Base-by-base conservation (phyloP, 2,113 vertebrate species). In the Cettia cetti region DNA sequence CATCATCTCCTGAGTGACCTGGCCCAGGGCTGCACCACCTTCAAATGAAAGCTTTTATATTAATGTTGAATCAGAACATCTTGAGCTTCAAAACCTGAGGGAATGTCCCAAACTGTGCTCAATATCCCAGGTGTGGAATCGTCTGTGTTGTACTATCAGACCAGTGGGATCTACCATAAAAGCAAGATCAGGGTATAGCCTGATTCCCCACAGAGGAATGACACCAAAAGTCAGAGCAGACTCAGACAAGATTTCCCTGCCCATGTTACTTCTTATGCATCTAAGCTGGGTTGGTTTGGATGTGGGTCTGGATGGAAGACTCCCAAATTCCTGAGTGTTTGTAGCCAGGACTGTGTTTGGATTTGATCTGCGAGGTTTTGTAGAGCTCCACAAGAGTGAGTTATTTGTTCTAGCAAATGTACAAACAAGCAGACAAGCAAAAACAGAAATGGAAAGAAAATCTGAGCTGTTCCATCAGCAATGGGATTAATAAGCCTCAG, bases 381-480 rank as follows among this genome's bases (percentile, higher is more conserved):
- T 42, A 87, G 78, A 49, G 72, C 54, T 94, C 52, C 90, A 93
- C 52, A 54, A 93, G 60, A 66, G 82, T 1, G 5, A 92, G 64
- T 63, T 95, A 66, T 95, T 95, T 94, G 54, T 95, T 93, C 71
- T 86, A 95, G 49, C 18, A 77, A 91, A 92, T 30, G 71, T 49
- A 94, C 80, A 96, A 97, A 95, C 76, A 94, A 94, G 71, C 50
- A 89, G 94, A 35, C 85, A 94, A 95, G 82, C 59, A 95, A 94
- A 94, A 90, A 77, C 76, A 94, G 86, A 86, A 94, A 82, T 0
- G 1, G 68, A 86, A 90, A 93, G 76, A 86, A 92, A 93, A 64
- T 74, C 68, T 83, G 86, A 92, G 72, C 82, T 75, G 80, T 90
- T 92, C 86, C 72, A 75, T 70, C 86, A 90, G 79, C 1, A 19